phyloP scores from a whole-genome alignment of 2,797 vertebrate species.

The Danionella dracula region DNA sequence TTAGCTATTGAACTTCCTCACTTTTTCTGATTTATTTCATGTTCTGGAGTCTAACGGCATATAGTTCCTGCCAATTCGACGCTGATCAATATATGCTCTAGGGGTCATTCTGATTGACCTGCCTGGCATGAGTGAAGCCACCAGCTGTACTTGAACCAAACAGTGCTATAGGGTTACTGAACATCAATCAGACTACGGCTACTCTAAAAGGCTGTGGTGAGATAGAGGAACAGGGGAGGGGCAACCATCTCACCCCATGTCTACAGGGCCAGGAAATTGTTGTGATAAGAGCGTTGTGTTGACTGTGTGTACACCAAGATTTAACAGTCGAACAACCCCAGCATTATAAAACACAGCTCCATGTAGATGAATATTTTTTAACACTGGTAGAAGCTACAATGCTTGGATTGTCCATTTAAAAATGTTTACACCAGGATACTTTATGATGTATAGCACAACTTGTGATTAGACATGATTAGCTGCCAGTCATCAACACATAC shows the following conservation, averaged over 20 bases:
- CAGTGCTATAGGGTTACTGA: conserved; percentile 68
- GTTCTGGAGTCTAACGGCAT: conserved; percentile 17
- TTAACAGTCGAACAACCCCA: conserved; percentile 22
- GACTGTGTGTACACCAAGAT: conserved; percentile 48
- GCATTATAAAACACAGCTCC: background rate
- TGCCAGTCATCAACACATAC: conserved; percentile 44
- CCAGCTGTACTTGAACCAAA: conserved; percentile 67
- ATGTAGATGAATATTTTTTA: conserved; percentile 7
- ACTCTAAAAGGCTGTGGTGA: conserved; percentile 52
- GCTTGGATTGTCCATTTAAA: conserved; percentile 62
- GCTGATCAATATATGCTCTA: conserved; percentile 59
- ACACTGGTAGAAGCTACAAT: conserved; percentile 38
- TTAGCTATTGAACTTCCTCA: background rate
- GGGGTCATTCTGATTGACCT: conserved; percentile 66
- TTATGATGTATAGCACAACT: conserved; percentile 22
- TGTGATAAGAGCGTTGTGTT: background rate
- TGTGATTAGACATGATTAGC: conserved; percentile 50
- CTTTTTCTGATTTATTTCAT: background rate
- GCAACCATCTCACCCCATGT: conserved; percentile 17
- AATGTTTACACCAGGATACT: conserved; percentile 31
- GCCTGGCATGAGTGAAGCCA: conserved; percentile 66
- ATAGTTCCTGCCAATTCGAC: conserved; percentile 45
- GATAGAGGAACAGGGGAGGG: conserved; percentile 33
- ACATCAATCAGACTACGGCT: conserved; percentile 72
- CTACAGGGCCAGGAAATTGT: background rate